Evolutionary conservation across 2,888 invertebrate genomes (phyloP).

Genomic region (Endotricha flammealis): DNA sequence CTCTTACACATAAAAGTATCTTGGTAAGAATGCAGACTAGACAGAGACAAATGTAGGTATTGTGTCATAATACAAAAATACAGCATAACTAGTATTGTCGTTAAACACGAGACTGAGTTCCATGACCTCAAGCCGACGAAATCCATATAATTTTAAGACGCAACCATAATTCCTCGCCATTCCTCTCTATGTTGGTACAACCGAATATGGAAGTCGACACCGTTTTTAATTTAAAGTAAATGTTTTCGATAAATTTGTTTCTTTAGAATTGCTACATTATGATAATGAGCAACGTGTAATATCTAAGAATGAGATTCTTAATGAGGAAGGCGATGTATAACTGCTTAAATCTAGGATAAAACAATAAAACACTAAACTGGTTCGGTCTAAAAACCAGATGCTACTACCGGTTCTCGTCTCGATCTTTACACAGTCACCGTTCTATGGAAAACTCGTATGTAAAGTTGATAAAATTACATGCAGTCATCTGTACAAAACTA

Average conservation of each 20-base stretch:
- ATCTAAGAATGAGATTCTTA: slow-evolving; percentile 31
- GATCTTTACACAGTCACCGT: no score
- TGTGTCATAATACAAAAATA: not conserved
- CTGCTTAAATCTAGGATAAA: slow-evolving; percentile 43
- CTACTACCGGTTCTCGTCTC: slow-evolving; percentile 8
- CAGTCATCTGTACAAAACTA: no score
- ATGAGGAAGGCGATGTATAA: slow-evolving; percentile 42
- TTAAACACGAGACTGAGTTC: slow-evolving; percentile 2
- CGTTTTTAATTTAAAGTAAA: slow-evolving; percentile 17
- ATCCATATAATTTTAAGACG: not conserved
- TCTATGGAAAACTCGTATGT: slow-evolving; percentile 11
- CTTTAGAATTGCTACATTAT: slow-evolving; percentile 24
- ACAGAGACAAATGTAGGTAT: no score
- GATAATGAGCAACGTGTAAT: slow-evolving; percentile 27
- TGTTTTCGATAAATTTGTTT: slow-evolving; percentile 19
- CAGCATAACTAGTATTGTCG: not conserved
- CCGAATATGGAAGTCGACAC: slow-evolving; percentile 16
- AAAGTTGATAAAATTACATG: not conserved
- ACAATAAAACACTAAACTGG: slow-evolving; percentile 50
- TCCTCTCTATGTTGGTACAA: slow-evolving; percentile 11
- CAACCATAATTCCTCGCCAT: slow-evolving; percentile 1
- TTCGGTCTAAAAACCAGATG: slow-evolving; percentile 17
- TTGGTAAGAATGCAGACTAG: no score
- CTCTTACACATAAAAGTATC: no score
- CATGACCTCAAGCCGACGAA: slow-evolving; percentile 2